These are phyloP conservation scores for Neopipo cinnamomea DNA, from an alignment of 2,113 vertebrate genomes.

Conservation along the genomic window DNA sequence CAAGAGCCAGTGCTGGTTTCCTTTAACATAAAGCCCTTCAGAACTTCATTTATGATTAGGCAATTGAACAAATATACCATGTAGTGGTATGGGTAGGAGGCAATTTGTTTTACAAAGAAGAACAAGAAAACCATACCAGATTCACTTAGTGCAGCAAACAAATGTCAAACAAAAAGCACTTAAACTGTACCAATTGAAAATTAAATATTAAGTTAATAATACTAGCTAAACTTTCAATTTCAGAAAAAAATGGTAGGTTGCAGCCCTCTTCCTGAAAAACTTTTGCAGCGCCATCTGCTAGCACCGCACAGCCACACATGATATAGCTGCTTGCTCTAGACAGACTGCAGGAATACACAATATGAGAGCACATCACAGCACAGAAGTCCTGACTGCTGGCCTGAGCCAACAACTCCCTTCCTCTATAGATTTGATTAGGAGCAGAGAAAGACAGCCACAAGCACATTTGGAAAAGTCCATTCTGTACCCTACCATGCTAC, in stretches of 20 bases:
- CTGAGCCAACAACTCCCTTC: background rate
- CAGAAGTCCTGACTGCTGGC: background rate
- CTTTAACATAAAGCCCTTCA: conserved; percentile 30
- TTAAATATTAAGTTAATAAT: background rate
- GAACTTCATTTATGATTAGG: conserved; percentile 1
- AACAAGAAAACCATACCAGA: background rate
- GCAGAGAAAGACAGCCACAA: background rate
- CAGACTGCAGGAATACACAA: background rate
- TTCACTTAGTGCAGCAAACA: background rate
- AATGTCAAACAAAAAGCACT: conserved; percentile 28
- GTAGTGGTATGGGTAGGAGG: conserved; percentile 10
- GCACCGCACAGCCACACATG: accelerated
- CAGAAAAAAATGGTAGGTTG: background rate
- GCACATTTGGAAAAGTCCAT: background rate
- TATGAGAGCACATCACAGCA: background rate
- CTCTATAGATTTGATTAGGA: background rate
- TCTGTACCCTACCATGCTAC: accelerated
- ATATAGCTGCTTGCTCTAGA: background rate
- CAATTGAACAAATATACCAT: conserved; percentile 19
- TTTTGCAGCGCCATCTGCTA: accelerated
- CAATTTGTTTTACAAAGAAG: conserved; percentile 36
- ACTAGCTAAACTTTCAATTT: conserved; percentile 11
- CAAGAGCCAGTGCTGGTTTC: background rate
- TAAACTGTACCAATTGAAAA: background rate
- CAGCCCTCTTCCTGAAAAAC: background rate